Base-by-base conservation (phyloP, 2,797 vertebrate genomes). In the Peromyscus aztecus region DNA sequence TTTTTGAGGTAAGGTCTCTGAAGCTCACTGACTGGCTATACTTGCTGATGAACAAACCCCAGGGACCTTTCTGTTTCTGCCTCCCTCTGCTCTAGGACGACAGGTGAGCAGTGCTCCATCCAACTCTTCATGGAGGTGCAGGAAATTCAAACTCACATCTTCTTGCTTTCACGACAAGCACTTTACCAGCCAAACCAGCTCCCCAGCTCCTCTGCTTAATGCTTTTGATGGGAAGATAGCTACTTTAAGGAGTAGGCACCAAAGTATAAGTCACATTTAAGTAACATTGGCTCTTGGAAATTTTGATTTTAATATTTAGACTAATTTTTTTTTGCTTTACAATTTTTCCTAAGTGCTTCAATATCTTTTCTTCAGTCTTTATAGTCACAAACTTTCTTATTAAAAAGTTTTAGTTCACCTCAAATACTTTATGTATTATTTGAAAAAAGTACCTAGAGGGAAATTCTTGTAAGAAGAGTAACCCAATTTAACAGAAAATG, bases 401-500 rank as follows among this genome's bases (percentile, higher is more conserved):
- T 97, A 84, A 96, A 96, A 96, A 96, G 92, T 97, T 97, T 96
- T 80, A 73, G 67, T 86, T 97, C 77, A 94, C 93, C 21, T 89
- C 94, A 96, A 88, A 95, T 96, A 90, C 77, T 93, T 96, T 87
- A 84, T 90, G 49, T 93, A 55, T 78, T 94, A 93, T 85, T 95
- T 94, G 83, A 71, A 40, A 73, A 71, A 75, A 91, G 85, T 85
- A 91, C 94, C 95, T 88, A 94, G 96, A 95, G 96, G 84, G 0
- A 96, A 90, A 96, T 96, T 97, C 77, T 85, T 0, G 0, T 91
- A 97, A 94, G 91, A 96, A 97, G 94, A 97, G 57, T 92, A 96
- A 97, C 82, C 29, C 61, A 97, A 95, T 97, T 97, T 94, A 96
- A 97, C 76, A 94, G 94, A 95, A 97, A 97, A 85, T 55, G 80